Evolutionary conservation across 2,888 invertebrate genomes (phyloP), one percentile per base, ranked within the genome.

Genomic region (Pinctada fucata): DNA sequence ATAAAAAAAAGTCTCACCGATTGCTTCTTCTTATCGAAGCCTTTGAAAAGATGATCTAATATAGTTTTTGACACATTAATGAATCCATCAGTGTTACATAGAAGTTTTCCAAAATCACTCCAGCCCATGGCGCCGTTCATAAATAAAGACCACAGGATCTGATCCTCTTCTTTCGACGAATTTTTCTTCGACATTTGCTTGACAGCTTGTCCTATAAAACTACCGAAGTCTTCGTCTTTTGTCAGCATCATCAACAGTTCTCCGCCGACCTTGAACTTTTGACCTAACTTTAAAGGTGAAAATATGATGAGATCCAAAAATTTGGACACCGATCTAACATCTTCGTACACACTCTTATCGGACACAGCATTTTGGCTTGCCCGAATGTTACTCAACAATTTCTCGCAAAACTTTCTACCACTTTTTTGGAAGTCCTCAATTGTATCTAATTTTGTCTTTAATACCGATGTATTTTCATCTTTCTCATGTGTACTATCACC

Each of bases 111-210:
- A 10, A 74, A 47, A 49, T 74, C 74, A 66, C 49, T 6, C 6
- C 50, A 51, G 51, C 65, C 65, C 50, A 74, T 66, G 8, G 74
- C 50, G 5, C 51, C 49, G n/a, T 51, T 50, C 66, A 66, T 66
- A 13, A 74, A 74, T 6, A 74, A 66, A 3, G 10, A n/a, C 74
- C 74, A 74, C n/a, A 74, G 10, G 3, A n/a, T 66, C 51, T 10
- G 13, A 13, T 58, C 58, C 8, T 58, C 13, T 6, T 58, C 58
- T 13, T 58, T 58, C 6, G 58, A 58, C 13, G 58, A 58, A 58
- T 6, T 13, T 10, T 58, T 58, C 6, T 13, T 58, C 8, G 13
- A 13, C 58, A 58, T 58, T 6, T 13, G 58, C 13, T 58, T 6
- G 58, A 58, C 13, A 58, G 6, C 13, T 58, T 58, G 58, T 13